These are phyloP conservation scores for Amphipoea oculea DNA, from an alignment of 2,888 invertebrate species.

Conservation along the genomic window DNA sequence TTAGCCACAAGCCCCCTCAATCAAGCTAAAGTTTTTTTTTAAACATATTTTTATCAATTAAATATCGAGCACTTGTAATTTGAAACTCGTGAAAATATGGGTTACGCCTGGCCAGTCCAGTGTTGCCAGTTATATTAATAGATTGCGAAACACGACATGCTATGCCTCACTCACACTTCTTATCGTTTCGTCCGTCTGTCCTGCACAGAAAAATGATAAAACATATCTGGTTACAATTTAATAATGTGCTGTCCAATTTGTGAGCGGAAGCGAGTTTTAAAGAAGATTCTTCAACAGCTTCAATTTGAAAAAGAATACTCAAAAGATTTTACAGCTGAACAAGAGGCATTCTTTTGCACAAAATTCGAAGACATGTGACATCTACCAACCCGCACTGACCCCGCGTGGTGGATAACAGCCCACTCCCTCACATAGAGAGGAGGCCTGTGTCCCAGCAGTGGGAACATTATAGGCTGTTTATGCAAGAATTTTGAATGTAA, in stretches of 20 bases:
- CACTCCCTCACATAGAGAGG: neutral
- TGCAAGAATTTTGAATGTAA: neutral
- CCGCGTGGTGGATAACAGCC: too few relatives aligned
- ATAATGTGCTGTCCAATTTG: slow-evolving; percentile 69
- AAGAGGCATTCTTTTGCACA: neutral
- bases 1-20: too few relatives aligned
- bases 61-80: slow-evolving; percentile 36
- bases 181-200: slow-evolving; percentile 81
- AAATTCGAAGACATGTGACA: too few relatives aligned
- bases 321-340: neutral
- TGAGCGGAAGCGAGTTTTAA: slow-evolving; percentile 55
- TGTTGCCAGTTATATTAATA: slow-evolving; percentile 58
- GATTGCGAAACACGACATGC: slow-evolving; percentile 78
- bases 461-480: neutral
- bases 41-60: slow-evolving; percentile 6
- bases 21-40: neutral
- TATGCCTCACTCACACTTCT: slow-evolving; percentile 74
- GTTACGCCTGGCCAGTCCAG: slow-evolving; percentile 30
- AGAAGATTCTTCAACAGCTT: neutral
- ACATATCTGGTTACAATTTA: slow-evolving; percentile 85
- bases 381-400: too few relatives aligned
- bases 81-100: slow-evolving; percentile 36
- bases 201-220: slow-evolving; percentile 87
- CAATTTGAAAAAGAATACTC: neutral
- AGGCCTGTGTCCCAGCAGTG: neutral